Percentiles rank a stretch among this genome's conserved stretches.
phyloP scores from a whole-genome alignment of 2,888 invertebrate species.

The Axea sp. region DNA sequence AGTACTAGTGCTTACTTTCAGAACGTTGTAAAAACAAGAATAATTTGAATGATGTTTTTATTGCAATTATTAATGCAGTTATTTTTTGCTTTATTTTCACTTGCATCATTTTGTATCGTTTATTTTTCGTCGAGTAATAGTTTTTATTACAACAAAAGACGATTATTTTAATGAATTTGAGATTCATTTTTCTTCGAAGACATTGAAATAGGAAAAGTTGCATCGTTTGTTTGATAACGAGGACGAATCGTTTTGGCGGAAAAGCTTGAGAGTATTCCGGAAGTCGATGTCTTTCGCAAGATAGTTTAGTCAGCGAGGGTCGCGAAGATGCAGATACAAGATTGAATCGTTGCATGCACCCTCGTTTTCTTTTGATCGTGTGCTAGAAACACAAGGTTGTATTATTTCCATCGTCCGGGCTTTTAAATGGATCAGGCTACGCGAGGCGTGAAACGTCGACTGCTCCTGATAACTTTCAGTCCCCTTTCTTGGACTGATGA shows the following conservation, averaged over 20 bases:
- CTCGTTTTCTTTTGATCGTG: conserved; percentile 73
- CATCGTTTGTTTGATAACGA: conserved; percentile 51
- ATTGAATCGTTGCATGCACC: conserved; percentile 65
- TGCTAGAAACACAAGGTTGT: conserved; percentile 76
- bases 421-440: conserved; percentile 74
- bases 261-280: conserved; percentile 36
- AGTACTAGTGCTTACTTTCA: too few species aligned
- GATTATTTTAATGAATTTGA: conserved; percentile 23
- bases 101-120: too few species aligned
- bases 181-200: conserved; percentile 26
- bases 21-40: too few species aligned
- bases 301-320: conserved; percentile 41
- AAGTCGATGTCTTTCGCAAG: conserved; percentile 58
- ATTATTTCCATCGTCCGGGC: conserved; percentile 75
- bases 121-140: too few species aligned
- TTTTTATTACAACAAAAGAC: too few species aligned
- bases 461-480: conserved; percentile 64
- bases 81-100: too few species aligned
- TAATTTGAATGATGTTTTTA: too few species aligned
- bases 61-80: too few species aligned
- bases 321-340: conserved; percentile 63
- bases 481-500: conserved; percentile 35
- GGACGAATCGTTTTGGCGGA: conserved; percentile 43
- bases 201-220: conserved; percentile 31
- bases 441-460: conserved; percentile 74